Evolutionary conservation across 2,797 vertebrate species (phyloP).

Genomic region (Rhinoraja longicauda): DNA sequence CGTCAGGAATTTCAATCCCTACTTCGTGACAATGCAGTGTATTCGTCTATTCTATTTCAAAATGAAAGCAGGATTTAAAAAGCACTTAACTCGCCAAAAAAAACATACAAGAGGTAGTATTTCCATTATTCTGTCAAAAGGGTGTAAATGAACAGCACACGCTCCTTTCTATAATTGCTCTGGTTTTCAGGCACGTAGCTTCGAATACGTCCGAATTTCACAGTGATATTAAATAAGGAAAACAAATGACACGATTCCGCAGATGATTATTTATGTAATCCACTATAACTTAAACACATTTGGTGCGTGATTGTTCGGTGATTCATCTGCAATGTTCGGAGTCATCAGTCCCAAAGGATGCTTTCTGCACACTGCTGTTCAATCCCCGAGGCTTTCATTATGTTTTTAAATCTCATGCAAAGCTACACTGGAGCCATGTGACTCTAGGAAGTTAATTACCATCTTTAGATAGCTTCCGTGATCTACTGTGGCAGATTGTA

Average conservation of each 20-base stretch:
- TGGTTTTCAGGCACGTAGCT: not conserved
- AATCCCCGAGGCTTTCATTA: conserved; percentile 1
- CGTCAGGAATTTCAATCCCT: not conserved
- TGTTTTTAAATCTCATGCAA: not conserved
- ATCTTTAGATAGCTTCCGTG: not conserved
- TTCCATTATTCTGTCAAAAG: not conserved
- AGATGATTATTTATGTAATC: conserved; percentile 6
- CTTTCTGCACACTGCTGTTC: not conserved
- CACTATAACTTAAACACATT: not conserved
- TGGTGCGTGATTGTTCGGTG: not conserved
- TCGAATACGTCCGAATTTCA: not conserved
- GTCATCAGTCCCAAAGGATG: not conserved
- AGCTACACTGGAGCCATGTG: not conserved
- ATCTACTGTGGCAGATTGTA: not conserved
- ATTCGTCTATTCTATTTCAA: not conserved
- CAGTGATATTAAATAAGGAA: not conserved
- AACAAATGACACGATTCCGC: not conserved
- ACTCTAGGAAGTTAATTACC: not conserved
- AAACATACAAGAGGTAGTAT: not conserved
- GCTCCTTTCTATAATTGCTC: not conserved
- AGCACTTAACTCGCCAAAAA: not conserved
- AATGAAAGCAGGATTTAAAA: not conserved
- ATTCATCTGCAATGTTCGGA: not conserved
- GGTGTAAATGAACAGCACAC: not conserved
- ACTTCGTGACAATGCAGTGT: not conserved